phyloP scores from a whole-genome alignment of 2,888 invertebrate genomes.

The Epicampocera succincta region DNA sequence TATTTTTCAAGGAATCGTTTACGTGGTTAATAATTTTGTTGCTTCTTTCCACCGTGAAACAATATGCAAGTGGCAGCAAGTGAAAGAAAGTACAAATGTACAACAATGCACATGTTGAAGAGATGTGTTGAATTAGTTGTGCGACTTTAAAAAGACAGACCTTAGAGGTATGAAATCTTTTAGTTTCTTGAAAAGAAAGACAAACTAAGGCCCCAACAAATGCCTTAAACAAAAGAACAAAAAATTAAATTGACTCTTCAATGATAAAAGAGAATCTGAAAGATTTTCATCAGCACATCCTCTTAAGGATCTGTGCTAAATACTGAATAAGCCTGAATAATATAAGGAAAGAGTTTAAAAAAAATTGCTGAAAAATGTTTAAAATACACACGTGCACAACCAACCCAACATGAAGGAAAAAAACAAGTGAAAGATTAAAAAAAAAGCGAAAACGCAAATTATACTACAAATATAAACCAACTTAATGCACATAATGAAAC shows the following conservation, averaged over 20 bases:
- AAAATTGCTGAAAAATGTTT: conserved; percentile 52
- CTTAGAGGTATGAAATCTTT: conserved; percentile 23
- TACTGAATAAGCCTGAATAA: conserved; percentile 43
- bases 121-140: conserved; percentile 57
- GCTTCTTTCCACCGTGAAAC: background rate
- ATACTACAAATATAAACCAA: conserved; percentile 46
- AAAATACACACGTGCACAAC: background rate
- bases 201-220: no score
- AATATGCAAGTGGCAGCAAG: conserved; percentile 45
- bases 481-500: conserved; percentile 64
- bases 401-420: background rate
- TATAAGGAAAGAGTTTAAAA: conserved; percentile 63
- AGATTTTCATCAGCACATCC: background rate
- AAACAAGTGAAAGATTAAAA: conserved; percentile 2
- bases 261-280: no score
- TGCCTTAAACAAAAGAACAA: no score
- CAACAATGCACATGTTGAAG: conserved; percentile 42
- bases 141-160: background rate
- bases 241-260: no score
- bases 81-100: conserved; percentile 36
- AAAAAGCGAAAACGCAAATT: conserved; percentile 18
- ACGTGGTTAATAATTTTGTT: background rate
- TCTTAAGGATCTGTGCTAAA: background rate
- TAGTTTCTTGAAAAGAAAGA: no score
- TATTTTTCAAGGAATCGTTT: background rate